phyloP scores from a whole-genome alignment of 2,113 vertebrate genomes.

The Psettodes erumei region DNA sequence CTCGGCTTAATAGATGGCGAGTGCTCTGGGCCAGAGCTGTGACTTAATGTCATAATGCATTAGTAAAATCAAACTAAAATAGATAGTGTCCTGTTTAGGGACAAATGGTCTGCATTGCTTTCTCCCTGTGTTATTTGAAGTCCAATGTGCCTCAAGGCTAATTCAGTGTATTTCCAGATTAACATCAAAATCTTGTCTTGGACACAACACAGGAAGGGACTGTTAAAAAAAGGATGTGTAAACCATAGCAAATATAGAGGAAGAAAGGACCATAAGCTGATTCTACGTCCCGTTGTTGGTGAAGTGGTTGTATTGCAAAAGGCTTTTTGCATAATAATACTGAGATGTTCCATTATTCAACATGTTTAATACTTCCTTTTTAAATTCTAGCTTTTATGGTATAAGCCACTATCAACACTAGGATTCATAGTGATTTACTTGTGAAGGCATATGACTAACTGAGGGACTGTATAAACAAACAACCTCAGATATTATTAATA shows the following conservation, averaged over 20 bases:
- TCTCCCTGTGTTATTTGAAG: conserved; percentile 40
- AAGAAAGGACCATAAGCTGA: conserved; percentile 27
- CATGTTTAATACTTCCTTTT: not conserved
- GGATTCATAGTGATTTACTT: not conserved
- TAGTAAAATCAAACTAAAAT: conserved; percentile 51
- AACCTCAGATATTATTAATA: not conserved
- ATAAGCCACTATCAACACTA: not conserved
- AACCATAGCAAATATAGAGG: conserved; percentile 24
- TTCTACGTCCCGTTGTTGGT: conserved; percentile 32
- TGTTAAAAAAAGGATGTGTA: conserved; percentile 24
- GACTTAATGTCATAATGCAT: conserved; percentile 54
- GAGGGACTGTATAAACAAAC: not conserved
- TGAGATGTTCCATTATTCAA: not conserved
- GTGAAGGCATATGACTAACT: not conserved
- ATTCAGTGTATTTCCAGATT: conserved; percentile 49
- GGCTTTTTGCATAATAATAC: conserved; percentile 12
- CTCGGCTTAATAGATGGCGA: conserved; percentile 24
- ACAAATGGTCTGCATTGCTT: conserved; percentile 15
- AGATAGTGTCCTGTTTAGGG: conserved; percentile 47
- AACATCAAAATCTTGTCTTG: conserved; percentile 40
- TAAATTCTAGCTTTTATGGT: not conserved
- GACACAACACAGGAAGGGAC: conserved; percentile 32
- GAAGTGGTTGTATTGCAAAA: conserved; percentile 29
- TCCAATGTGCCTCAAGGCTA: conserved; percentile 37
- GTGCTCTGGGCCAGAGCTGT: conserved; percentile 38